phyloP scores from a whole-genome alignment of 2,888 invertebrate genomes.

The Ornithoptera alexandrae region DNA sequence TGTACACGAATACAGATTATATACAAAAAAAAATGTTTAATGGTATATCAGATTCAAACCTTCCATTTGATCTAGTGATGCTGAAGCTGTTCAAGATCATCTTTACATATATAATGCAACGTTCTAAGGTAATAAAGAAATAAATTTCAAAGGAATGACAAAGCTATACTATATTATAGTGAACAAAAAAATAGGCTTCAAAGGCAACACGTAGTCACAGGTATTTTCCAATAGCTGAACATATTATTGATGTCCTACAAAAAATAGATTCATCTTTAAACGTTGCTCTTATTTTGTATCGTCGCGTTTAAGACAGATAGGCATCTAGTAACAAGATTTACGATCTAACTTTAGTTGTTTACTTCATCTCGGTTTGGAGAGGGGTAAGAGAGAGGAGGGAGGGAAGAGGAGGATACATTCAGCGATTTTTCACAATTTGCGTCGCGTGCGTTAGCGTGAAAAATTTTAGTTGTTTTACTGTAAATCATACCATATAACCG shows the following conservation, averaged over 20 bases:
- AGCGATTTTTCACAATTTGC: conserved; percentile 52
- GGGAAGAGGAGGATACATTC: too few species aligned
- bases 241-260: conserved; percentile 4
- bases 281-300: conserved; percentile 40
- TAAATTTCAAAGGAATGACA: too few species aligned
- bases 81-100: too few species aligned
- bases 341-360: conserved; percentile 44
- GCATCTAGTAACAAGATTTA: conserved; percentile 48
- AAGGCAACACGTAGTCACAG: not conserved
- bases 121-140: too few species aligned
- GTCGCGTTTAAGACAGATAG: conserved; percentile 24
- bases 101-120: too few species aligned
- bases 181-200: too few species aligned
- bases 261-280: conserved; percentile 40
- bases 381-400: conserved; percentile 33
- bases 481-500: too few species aligned
- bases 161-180: too few species aligned
- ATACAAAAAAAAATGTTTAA: too few species aligned
- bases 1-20: too few species aligned
- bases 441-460: conserved; percentile 41
- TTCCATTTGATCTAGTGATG: too few species aligned
- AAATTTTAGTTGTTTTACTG: conserved; percentile 32
- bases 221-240: not conserved
- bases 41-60: too few species aligned
- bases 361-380: conserved; percentile 26